Percentiles rank a stretch among this genome's conserved stretches.
Evolutionary conservation across 2,888 invertebrate species (phyloP).

Genomic region (Criorhina ranunculi): DNA sequence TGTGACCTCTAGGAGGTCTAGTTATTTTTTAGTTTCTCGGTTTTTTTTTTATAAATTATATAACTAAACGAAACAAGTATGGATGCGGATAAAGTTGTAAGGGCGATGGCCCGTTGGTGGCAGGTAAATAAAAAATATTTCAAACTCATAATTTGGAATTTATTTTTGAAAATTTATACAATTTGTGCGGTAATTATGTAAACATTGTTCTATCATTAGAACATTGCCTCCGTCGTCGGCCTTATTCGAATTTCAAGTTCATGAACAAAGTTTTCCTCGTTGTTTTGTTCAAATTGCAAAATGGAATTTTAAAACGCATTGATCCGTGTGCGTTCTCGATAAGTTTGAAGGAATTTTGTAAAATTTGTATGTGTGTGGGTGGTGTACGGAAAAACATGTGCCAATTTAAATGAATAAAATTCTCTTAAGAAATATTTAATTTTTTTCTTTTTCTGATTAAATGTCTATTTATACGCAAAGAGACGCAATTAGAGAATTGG

Average conservation of each 20-base stretch:
- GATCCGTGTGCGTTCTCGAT: constrained; percentile 40
- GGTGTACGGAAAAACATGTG: background rate
- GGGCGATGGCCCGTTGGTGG: constrained; percentile 85
- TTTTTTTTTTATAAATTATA: constrained; percentile 80
- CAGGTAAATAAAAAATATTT: constrained; percentile 83
- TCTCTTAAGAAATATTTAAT: background rate
- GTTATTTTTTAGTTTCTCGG: constrained; percentile 6
- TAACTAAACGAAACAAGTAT: constrained; percentile 76
- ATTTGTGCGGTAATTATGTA: constrained; percentile 39
- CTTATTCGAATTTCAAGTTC: constrained; percentile 58
- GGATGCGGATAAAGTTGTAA: constrained; percentile 84
- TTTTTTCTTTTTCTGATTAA: background rate
- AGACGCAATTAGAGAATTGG: constrained; percentile 27
- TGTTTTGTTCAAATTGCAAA: constrained; percentile 30
- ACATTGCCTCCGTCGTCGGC: background rate
- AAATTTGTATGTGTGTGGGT: background rate
- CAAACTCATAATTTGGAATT: background rate
- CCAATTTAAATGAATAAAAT: constrained; percentile 4
- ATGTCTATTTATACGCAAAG: constrained; percentile 5
- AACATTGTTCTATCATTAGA: constrained; percentile 45
- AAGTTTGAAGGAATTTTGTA: background rate
- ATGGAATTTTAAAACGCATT: constrained; percentile 44
- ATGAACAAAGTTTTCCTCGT: constrained; percentile 38
- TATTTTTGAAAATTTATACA: background rate
- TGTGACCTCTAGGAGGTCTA: constrained; percentile 49